Base-by-base conservation (phyloP, 2,888 invertebrate genomes). In the Epirrhoe alternata region DNA sequence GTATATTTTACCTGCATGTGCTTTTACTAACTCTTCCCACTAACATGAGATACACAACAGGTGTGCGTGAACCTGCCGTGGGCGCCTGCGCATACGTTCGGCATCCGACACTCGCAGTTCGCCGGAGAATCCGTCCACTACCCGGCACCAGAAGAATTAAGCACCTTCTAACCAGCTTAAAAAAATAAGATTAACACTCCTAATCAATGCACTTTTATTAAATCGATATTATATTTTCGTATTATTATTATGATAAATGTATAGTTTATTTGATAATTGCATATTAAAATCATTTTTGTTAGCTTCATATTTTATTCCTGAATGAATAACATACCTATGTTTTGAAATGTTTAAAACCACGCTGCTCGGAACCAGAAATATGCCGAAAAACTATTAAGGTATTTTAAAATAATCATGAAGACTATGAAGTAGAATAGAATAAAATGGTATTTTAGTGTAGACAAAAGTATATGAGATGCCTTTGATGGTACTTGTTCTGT, bases 81-180 rank as follows among this genome's bases (percentile, higher is more conserved):
- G 88, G 94, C 96, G 70, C 96, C 96, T 42, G 95, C 95, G 77
- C 96, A 96, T 83, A 96, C 96, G 33, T 97, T 97, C 81, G 97
- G 97, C 74, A 97, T 97, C 82, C 94, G 95, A 76, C 97, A 97
- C 86, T 97, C 97, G 55, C 95, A 93, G 63, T 96, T 95, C 87
- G 93, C 94, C 77, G 96, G 96, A 53, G 91, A 94, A 77, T 81
- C 94, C 54, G 84, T 72, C 61, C 72, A 84, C 78, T 86, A 88
- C 75, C 85, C 90, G 10, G 86, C 88, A 31, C 90, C 92, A 47
- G 93, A 93, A 80, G 89, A 80, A 76, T 85, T 92, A 75, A 70
- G 82, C 67, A 84, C 86, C 71, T 85, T 78, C 81, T 86, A 82
- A 80, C 62, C 78, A 80, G 77, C 79, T 71, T 76, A 68, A 71